Conservation (phyloP, 2,888 invertebrate genomes). For the Caradrina clavipalpis region DNA sequence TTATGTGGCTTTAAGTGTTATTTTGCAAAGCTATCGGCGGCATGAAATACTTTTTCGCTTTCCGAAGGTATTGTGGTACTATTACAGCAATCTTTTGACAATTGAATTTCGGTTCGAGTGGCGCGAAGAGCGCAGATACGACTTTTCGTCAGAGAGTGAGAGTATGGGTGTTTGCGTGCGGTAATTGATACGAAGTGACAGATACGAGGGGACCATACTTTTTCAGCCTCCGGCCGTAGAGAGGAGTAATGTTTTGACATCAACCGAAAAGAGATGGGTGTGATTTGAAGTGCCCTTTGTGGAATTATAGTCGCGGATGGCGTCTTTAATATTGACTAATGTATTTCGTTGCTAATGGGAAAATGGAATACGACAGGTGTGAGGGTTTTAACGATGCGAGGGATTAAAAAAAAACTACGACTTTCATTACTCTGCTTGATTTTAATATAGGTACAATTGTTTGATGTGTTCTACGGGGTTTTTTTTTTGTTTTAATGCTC, state of each 20-base stretch:
- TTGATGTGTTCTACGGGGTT: constrained; percentile 20
- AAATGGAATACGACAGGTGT: constrained; percentile 87
- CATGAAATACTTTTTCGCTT: constrained; percentile 82
- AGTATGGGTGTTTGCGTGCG: constrained; percentile 89
- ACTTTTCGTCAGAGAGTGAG: constrained; percentile 74
- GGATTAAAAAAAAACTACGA: constrained; percentile 70
- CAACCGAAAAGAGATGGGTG: constrained; percentile 89
- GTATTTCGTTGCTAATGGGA: constrained; percentile 89
- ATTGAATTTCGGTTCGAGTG: constrained; percentile 88
- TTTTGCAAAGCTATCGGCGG: constrained; percentile 68
- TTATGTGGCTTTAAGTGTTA: constrained; percentile 74
- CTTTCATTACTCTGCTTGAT: constrained; percentile 51
- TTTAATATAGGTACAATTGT: constrained; percentile 12
- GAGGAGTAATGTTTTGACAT: constrained; percentile 90
- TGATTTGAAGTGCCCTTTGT: constrained; percentile 91
- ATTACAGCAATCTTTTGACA: constrained; percentile 89
- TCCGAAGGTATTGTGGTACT: constrained; percentile 78
- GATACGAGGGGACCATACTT: constrained; percentile 83
- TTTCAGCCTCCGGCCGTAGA: constrained; percentile 83
- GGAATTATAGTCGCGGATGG: constrained; percentile 89
- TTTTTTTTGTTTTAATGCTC: too few relatives aligned
- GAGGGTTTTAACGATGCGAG: constrained; percentile 76
- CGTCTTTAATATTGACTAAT: constrained; percentile 91
- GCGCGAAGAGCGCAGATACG: constrained; percentile 83
- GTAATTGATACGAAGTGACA: constrained; percentile 91